phyloP scores from a whole-genome alignment of 2,797 vertebrate genomes.

The Mustela erminea region DNA sequence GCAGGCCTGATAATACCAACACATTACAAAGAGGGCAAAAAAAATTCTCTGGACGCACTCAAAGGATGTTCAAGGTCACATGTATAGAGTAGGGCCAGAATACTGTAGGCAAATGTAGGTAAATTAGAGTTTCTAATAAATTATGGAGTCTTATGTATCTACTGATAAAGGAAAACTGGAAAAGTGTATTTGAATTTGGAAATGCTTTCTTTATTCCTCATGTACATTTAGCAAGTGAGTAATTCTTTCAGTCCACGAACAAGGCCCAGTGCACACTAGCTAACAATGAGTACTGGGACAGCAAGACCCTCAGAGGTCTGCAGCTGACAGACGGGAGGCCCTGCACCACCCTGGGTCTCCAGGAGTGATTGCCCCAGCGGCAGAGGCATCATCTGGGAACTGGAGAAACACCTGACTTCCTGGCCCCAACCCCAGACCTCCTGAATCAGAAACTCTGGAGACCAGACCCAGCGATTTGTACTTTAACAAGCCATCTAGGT shows the following conservation, averaged over 20 bases:
- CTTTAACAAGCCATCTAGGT: not conserved
- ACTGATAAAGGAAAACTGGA: not conserved
- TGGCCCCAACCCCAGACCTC: not conserved
- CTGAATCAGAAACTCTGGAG: not conserved
- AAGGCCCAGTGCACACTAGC: too few relatives aligned
- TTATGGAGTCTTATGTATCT: not conserved
- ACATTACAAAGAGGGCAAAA: not conserved
- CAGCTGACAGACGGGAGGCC: not conserved
- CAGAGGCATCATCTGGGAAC: fast-evolving
- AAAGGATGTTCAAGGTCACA: not conserved
- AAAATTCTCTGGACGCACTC: not conserved
- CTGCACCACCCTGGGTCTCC: not conserved
- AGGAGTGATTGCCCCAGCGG: not conserved
- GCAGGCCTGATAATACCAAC: not conserved
- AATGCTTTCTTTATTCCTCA: not conserved
- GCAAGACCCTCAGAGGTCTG: not conserved
- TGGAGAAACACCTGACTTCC: not conserved
- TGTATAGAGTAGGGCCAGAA: not conserved
- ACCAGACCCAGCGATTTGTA: not conserved
- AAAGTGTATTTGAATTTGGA: not conserved
- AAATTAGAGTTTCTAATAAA: conserved; percentile 27
- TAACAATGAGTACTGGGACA: not conserved
- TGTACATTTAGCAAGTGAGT: not conserved
- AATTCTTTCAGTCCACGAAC: not conserved
- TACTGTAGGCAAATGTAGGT: not conserved